Evolutionary conservation across 2,113 vertebrate species (phyloP), one percentile per base, ranked within the genome.

Genomic region (Phainopepla nitens): DNA sequence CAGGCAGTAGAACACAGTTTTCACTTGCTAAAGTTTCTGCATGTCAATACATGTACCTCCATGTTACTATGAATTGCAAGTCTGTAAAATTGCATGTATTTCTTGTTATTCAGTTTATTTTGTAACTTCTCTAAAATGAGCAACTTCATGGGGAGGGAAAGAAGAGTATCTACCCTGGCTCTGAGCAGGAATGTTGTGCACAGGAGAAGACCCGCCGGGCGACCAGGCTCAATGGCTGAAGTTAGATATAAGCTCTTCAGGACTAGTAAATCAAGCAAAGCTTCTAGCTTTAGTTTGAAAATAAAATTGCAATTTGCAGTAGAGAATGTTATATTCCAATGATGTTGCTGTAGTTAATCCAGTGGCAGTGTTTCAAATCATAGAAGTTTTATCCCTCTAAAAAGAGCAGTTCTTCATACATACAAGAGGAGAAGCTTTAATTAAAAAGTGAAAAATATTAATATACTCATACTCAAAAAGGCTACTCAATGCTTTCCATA

Each of bases 381-480:
- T 77, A 33, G 17, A 64, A 53, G 50, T 62, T 82, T 77, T 68
- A 77, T 53, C 61, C 39, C 69, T 75, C 56, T 85, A 56, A 72
- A 64, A 83, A 53, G 50, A 81, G 60, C 45, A 76, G 85, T 49
- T 87, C 87, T 91, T 64, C 42, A 68, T 69, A 61, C 35, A 49
- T 42, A 56, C 33, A 90, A 90, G 80, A 87, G 16, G 31, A 39
- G 54, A 79, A 36, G 47, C 45, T 92, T 90, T 79, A 93, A 94
- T 90, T 94, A 93, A 79, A 79, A 82, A 82, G 39, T 9, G 58
- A 76, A 86, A 94, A 93, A 60, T 53, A 77, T 91, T 66, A 80
- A 66, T 50, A 51, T 80, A 79, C 82, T 94, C n/a, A 6, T 51
- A 36, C n/a, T 89, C 4, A 9, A 92, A 69, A 94, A 95, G 51